Conservation (phyloP, 1,140 invertebrate genomes). For the Popillia japonica region DNA sequence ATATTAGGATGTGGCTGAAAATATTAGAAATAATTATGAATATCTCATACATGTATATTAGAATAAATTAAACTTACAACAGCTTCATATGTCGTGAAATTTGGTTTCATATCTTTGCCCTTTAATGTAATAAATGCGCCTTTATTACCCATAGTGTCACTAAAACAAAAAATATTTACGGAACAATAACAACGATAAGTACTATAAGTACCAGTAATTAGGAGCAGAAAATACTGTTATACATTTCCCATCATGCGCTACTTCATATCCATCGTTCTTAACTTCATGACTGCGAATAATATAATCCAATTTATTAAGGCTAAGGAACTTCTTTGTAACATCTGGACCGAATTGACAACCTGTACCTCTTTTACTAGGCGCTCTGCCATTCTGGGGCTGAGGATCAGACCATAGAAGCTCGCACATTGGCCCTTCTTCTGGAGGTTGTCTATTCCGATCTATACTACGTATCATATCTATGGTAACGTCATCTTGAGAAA, state of each 20-base stretch:
- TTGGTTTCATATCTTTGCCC: conserved; percentile 89
- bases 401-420: conserved; percentile 99
- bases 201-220: conserved; percentile 90
- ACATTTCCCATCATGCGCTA: conserved; percentile 92
- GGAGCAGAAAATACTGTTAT: conserved; percentile 98
- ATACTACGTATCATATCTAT: conserved; percentile 89
- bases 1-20: conserved; percentile 96
- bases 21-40: too few species aligned
- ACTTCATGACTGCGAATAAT: conserved; percentile 98
- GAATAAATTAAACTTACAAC: conserved; percentile 75
- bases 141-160: conserved; percentile 98
- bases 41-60: conserved; percentile 29
- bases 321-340: conserved; percentile 88
- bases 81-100: conserved; percentile 91
- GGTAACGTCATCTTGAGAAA: conserved; percentile 88
- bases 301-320: conserved; percentile 89
- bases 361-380: conserved; percentile 95
- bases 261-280: conserved; percentile 95
- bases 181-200: too few species aligned
- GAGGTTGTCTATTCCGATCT: conserved; percentile 94
- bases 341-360: conserved; percentile 99
- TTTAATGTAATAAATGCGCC: conserved; percentile 97
- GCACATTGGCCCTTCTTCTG: conserved; percentile 96
- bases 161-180: conserved; percentile 67
- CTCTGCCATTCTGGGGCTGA: conserved; percentile 83